Evolutionary conservation across 2,797 vertebrate genomes (phyloP).

Genomic region (Poecilia velifera): DNA sequence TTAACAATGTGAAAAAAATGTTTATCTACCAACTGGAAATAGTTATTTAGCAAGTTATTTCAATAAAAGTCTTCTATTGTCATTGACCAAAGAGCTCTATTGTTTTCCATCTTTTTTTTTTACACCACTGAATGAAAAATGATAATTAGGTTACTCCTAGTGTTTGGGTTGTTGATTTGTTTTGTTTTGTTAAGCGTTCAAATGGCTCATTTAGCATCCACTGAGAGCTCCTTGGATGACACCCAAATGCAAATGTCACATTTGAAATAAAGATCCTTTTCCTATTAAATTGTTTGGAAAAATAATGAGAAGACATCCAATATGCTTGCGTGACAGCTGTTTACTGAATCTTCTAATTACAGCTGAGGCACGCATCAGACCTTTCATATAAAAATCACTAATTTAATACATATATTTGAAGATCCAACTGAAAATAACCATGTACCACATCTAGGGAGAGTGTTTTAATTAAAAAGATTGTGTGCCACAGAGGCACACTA

Average conservation of each 20-base stretch:
- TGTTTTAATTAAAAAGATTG: neutral
- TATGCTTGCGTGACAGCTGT: neutral
- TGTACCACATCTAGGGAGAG: neutral
- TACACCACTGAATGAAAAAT: neutral
- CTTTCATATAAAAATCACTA: neutral
- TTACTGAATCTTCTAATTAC: neutral
- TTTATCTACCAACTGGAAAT: neutral
- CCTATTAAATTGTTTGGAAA: neutral
- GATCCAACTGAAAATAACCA: neutral
- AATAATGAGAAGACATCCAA: neutral
- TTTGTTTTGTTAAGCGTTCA: neutral
- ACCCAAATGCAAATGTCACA: slow-evolving; percentile 7
- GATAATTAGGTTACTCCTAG: neutral
- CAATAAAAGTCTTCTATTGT: neutral
- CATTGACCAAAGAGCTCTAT: neutral
- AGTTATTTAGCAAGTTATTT: neutral
- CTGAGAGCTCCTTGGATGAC: neutral
- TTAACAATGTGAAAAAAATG: neutral
- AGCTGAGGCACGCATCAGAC: neutral
- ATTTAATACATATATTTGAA: neutral
- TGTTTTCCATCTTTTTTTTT: neutral
- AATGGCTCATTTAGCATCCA: neutral
- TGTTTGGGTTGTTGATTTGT: neutral
- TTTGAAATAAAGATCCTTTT: neutral
- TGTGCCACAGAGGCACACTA: neutral